Percentiles rank a stretch among this genome's conserved stretches.
These are phyloP conservation scores for Lasioglossum zephyrum DNA, from an alignment of 2,888 invertebrate genomes.

Conservation along the genomic window DNA sequence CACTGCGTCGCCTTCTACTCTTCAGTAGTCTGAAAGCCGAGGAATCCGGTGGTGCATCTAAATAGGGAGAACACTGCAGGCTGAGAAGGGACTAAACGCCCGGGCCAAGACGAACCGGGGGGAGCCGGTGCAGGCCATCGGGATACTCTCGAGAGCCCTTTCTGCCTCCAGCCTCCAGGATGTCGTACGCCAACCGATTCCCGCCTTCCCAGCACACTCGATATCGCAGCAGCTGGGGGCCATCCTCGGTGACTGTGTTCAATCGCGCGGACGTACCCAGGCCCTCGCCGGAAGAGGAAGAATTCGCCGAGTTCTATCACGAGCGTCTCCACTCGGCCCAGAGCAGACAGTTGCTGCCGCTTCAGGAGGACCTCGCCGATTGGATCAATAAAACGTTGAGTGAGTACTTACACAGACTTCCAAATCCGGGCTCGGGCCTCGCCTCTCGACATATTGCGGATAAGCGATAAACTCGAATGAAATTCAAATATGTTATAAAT, in stretches of 20 bases:
- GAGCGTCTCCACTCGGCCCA: slow-evolving; percentile 91
- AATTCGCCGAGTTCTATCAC: slow-evolving; percentile 88
- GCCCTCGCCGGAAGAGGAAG: slow-evolving; percentile 86
- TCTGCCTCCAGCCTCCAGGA: slow-evolving; percentile 54
- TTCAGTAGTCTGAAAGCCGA: slow-evolving; percentile 33
- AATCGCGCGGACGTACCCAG: slow-evolving; percentile 80
- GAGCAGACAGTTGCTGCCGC: slow-evolving; percentile 91
- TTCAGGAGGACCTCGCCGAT: slow-evolving; percentile 94
- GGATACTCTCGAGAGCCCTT: slow-evolving; percentile 36
- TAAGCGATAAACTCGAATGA: too few relatives aligned
- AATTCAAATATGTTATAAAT: too few relatives aligned
- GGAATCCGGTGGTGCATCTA: slow-evolving; percentile 38
- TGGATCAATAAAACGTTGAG: slow-evolving; percentile 95
- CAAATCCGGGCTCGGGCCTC: background rate
- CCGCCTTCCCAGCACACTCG: slow-evolving; percentile 82
- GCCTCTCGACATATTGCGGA: background rate
- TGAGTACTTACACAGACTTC: slow-evolving; percentile 85
- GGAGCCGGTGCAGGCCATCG: slow-evolving; percentile 56
- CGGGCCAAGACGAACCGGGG: slow-evolving; percentile 24
- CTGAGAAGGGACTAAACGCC: slow-evolving; percentile 35
- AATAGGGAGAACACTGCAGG: slow-evolving; percentile 14
- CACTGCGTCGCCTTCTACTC: slow-evolving; percentile 54
- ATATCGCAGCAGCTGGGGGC: slow-evolving; percentile 87
- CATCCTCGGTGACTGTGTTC: slow-evolving; percentile 85
- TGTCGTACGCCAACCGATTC: slow-evolving; percentile 83